Base-by-base conservation (phyloP, 2,113 vertebrate species). In the Oenanthe melanoleuca region DNA sequence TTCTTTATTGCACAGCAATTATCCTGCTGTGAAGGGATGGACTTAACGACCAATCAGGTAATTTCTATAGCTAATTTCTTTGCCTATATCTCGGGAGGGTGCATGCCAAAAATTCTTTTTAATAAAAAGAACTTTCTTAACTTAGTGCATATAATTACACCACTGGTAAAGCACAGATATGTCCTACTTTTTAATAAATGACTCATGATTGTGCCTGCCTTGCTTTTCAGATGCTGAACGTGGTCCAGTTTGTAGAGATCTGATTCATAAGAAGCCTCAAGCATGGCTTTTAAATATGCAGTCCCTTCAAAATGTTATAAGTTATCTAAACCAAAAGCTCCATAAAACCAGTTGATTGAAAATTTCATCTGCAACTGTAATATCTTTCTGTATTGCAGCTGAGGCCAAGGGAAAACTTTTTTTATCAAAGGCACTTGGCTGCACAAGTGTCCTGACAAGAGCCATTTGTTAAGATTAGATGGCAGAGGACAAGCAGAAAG, bases 21-120 rank as follows among this genome's bases (percentile, higher is more conserved):
- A 87, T 33, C 73, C 86, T 91, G 80, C 91, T 95, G 86, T 91
- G 84, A 93, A 92, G 66, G 57, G 80, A 89, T n/a, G 33, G 37
- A 61, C 86, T 64, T 84, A 84, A 91, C 33, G 61, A 87, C 77
- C 33, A 75, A 87, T 81, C 33, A 95, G 86, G 84, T 95, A 71
- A 84, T 86, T 84, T 83, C 60, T 88, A 56, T 53, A 73, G 38
- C 33, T 67, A 65, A 92, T 93, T 96, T 94, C 44, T 95, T 89
- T 74, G 34, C 72, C 61, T 78, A 6, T 70, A 63, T 64, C 86
- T 86, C 14, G 5, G 56, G 75, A 88, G 80, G 56, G n/a, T 67
- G 38, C 60, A 67, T 78, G 52, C 60, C 88, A 83, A 88, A 88
- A 90, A 64, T 83, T 84, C 24, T 67, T 80, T 92, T 80, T 92